Base-by-base conservation (phyloP, 1,140 invertebrate genomes). In the Phymorhynchus buccinoides region DNA sequence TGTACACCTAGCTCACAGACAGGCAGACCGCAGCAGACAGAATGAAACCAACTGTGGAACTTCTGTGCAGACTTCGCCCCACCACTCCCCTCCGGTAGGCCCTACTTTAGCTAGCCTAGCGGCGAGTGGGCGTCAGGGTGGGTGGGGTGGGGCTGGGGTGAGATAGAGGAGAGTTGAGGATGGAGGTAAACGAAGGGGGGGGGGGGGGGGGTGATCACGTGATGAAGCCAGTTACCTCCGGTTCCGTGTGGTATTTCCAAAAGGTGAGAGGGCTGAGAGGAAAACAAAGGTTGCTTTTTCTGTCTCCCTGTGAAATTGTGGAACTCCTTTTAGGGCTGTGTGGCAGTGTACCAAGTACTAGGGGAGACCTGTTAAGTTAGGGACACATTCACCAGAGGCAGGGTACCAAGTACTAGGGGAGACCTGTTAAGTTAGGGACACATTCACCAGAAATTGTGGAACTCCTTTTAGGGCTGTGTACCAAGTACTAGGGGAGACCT, bases 91-190 rank as follows among this genome's bases (percentile, higher is more conserved):
- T 52, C 77, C 56, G 6, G 22, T 48, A 6, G 7, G 7, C 44
- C 44, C 18, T 48, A 18, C 7, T 48, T 22, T 41, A n/a, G 3
- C 39, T 41, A 3, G 7, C 7, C 44, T 52, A 16, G 30, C 77
- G 27, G 77, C n/a, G 42, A 79, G 77, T 79, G 42, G 77, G 77
- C 77, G 77, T 48, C 42, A 18, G 77, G 6, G 27, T 14, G 77
- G 0, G 41, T n/a, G 75, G 75, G 41, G 75, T 18, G 7, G 4
- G 30, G 71, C 30, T 1, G 71, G 71, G n/a, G n/a, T n/a, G n/a
- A n/a, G n/a, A n/a, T n/a, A n/a, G n/a, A n/a, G n/a, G n/a, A n/a
- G n/a, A n/a, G n/a, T n/a, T n/a, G n/a, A n/a, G n/a, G n/a, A n/a
- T n/a, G n/a, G n/a, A n/a, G n/a, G n/a, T n/a, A 73, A 0, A 32